These are phyloP conservation scores for Lepeophtheirus salmonis DNA, from an alignment of 1,140 invertebrate species.

Conservation along the genomic window DNA sequence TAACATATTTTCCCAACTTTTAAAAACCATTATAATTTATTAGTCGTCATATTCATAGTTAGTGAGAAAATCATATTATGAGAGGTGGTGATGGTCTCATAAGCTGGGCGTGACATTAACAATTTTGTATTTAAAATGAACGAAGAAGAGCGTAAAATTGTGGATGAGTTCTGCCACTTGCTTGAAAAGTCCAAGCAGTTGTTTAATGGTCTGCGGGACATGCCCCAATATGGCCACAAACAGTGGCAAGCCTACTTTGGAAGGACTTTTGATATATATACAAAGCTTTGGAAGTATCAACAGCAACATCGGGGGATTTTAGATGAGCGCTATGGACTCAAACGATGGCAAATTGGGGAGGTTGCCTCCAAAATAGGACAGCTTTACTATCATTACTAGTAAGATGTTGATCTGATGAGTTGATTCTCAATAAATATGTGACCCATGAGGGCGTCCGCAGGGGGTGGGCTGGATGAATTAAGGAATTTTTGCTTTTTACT, in stretches of 20 bases:
- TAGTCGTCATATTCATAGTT: too few relatives aligned
- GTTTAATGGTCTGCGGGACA: constrained; percentile 71
- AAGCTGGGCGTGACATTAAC: too few relatives aligned
- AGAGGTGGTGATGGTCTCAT: too few relatives aligned
- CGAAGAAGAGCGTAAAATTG: constrained; percentile 67
- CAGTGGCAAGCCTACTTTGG: constrained; percentile 97
- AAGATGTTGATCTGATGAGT: too few relatives aligned
- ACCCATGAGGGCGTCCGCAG: too few relatives aligned
- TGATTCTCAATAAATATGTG: too few relatives aligned
- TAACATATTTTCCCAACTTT: too few relatives aligned
- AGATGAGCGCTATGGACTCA: constrained; percentile 63
- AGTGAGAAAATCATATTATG: too few relatives aligned
- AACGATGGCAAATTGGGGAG: constrained; percentile 95
- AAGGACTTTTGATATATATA: constrained; percentile 91
- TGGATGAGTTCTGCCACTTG: constrained; percentile 86
- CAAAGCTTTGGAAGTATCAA: constrained; percentile 95
- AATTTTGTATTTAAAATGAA: too few relatives aligned
- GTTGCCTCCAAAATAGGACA: constrained; percentile 97
- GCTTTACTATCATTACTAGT: constrained; percentile 97
- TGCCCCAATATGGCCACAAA: constrained; percentile 61
- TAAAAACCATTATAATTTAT: too few relatives aligned
- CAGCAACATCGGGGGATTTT: constrained; percentile 64
- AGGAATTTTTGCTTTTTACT: too few relatives aligned
- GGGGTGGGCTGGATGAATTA: too few relatives aligned
- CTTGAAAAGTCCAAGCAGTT: constrained; percentile 92